phyloP scores from a whole-genome alignment of 2,797 vertebrate genomes.

The Gymnoscopelus microlampas region DNA sequence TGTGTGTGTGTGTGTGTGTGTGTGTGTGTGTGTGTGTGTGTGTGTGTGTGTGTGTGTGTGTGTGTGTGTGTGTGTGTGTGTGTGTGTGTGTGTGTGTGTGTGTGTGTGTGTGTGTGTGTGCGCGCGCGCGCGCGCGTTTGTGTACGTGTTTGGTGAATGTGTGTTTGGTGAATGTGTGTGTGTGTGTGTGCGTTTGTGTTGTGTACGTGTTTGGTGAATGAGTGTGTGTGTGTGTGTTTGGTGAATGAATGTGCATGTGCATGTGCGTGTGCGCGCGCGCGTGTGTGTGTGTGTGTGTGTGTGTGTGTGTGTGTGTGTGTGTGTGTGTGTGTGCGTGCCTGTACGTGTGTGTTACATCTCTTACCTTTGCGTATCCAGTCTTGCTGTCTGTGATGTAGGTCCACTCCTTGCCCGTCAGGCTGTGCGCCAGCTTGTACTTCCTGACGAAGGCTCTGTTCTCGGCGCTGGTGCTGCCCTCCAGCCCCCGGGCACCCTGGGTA shows the following conservation, averaged over 20 bases:
- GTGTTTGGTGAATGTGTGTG: conserved; percentile 6
- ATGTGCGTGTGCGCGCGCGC: conserved; percentile 18
- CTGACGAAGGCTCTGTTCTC: conserved; percentile 95
- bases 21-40: too few species aligned
- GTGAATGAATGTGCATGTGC: conserved; percentile 36
- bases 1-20: conserved; percentile 7
- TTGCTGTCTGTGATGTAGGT: conserved; percentile 89
- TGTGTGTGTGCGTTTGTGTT: background rate
- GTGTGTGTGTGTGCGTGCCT: too few species aligned
- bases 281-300: conserved; percentile 6
- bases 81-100: too few species aligned
- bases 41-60: too few species aligned
- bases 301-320: background rate
- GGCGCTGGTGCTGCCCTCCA: conserved; percentile 88
- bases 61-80: too few species aligned
- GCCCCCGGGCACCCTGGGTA: conserved; percentile 94
- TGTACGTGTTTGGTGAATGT: conserved; percentile 15
- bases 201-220: background rate
- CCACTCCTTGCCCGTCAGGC: conserved; percentile 94
- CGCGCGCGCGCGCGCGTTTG: conserved; percentile 5
- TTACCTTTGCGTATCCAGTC: conserved; percentile 92
- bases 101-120: conserved; percentile 25
- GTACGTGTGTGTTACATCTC: background rate
- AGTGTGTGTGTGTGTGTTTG: background rate
- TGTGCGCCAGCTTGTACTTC: conserved; percentile 95